These are phyloP conservation scores for Phoenicopterus ruber DNA, from an alignment of 2,113 vertebrate genomes.

Conservation along the genomic window DNA sequence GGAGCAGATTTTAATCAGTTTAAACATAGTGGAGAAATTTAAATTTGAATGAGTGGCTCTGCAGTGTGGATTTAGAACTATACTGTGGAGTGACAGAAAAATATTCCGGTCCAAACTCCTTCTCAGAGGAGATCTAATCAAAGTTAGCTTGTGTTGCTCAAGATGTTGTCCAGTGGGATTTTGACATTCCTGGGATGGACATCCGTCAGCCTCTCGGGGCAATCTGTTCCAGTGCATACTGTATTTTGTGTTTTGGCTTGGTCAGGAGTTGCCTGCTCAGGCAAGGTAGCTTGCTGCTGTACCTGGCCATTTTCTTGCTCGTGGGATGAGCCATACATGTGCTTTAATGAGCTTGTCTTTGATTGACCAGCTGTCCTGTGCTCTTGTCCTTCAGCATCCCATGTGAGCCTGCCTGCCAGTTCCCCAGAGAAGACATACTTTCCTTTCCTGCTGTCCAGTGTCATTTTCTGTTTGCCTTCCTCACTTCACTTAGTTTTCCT, in stretches of 20 bases:
- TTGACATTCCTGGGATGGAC: neutral
- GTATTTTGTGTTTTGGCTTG: neutral
- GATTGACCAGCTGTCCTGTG: neutral
- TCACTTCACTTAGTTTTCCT: neutral
- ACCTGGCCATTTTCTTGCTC: neutral
- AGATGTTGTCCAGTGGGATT: neutral
- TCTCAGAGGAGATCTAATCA: neutral
- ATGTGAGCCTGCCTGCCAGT: neutral
- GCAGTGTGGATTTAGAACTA: neutral
- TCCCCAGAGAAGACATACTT: neutral
- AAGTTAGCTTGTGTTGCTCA: neutral
- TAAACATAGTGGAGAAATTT: neutral
- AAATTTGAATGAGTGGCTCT: neutral
- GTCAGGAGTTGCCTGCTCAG: neutral
- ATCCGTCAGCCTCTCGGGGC: neutral
- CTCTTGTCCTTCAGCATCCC: neutral
- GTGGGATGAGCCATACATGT: neutral
- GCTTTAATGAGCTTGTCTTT: neutral
- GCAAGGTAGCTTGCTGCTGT: neutral
- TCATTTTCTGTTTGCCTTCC: neutral
- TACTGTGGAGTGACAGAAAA: neutral
- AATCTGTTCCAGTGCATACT: neutral
- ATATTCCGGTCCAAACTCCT: neutral
- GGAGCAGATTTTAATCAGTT: neutral
- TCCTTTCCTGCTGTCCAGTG: neutral